Conservation (phyloP, 2,888 invertebrate species). For the Ctena decussata region DNA sequence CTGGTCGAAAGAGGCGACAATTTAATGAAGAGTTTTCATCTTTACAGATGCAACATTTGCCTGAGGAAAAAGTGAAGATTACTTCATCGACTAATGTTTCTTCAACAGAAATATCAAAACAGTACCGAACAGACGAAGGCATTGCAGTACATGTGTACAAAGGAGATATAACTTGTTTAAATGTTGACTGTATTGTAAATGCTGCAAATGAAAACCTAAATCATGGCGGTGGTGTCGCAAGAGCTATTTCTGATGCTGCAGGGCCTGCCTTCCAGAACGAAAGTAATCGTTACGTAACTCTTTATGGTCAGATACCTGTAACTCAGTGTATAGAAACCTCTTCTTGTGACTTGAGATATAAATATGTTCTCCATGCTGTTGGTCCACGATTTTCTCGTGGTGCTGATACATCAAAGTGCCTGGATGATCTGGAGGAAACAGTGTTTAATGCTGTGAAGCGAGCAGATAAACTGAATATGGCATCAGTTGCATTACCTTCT, state of each 20-base stretch:
- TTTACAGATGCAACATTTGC: too few relatives aligned
- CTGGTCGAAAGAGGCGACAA: too few relatives aligned
- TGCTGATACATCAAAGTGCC: neutral
- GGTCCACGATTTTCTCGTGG: constrained; percentile 29
- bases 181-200: constrained; percentile 61
- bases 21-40: too few relatives aligned
- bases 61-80: too few relatives aligned
- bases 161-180: constrained; percentile 32
- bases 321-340: constrained; percentile 42
- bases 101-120: too few relatives aligned
- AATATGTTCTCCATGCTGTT: constrained; percentile 59
- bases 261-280: constrained; percentile 30
- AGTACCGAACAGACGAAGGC: neutral
- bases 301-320: constrained; percentile 12
- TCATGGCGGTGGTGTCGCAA: constrained; percentile 51
- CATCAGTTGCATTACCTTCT: neutral
- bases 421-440: neutral
- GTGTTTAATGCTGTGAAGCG: neutral
- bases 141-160: constrained; percentile 14
- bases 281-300: neutral
- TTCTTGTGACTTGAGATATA: constrained; percentile 52
- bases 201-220: constrained; percentile 47
- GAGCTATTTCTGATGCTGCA: constrained; percentile 43
- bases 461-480: neutral
- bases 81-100: too few relatives aligned